Conservation (phyloP, 2,797 vertebrate species). For the Ambastaia sidthimunki region DNA sequence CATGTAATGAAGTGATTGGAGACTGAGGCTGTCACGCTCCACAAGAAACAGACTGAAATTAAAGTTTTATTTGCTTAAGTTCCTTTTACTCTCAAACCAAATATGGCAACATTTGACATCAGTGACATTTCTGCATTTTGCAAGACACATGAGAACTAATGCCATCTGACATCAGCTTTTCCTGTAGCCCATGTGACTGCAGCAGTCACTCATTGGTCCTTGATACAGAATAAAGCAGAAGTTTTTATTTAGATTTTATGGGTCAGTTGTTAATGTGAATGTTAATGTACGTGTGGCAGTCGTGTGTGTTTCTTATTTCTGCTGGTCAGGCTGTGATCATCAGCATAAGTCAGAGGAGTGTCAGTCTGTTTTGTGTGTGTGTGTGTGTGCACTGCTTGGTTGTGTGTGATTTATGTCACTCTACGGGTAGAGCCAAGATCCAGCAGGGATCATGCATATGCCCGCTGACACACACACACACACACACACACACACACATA, state of each 20-base stretch:
- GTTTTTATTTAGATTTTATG: not conserved
- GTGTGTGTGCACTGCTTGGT: not conserved
- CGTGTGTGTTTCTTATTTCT: constrained; percentile 8
- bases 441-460: constrained; percentile 35
- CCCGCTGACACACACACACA: not conserved
- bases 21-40: too few relatives aligned
- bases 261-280: constrained; percentile 9
- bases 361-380: constrained; percentile 5
- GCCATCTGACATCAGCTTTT: too few relatives aligned
- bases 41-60: too few relatives aligned
- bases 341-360: constrained; percentile 9
- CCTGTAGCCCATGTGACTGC: too few relatives aligned
- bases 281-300: not conserved
- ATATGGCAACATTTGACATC: not conserved
- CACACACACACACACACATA: constrained; percentile 1
- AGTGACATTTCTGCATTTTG: too few relatives aligned
- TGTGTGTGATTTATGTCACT: constrained; percentile 28
- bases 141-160: too few relatives aligned
- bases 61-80: too few relatives aligned
- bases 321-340: not conserved
- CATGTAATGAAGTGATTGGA: too few relatives aligned
- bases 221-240: not conserved
- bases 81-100: not conserved
- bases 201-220: not conserved
- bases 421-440: constrained; percentile 24